A percentile compares a stretch with the other conserved stretches of the same genome.
These are phyloP conservation scores for Orthosia incerta DNA, from an alignment of 2,888 invertebrate genomes.

Conservation along the genomic window DNA sequence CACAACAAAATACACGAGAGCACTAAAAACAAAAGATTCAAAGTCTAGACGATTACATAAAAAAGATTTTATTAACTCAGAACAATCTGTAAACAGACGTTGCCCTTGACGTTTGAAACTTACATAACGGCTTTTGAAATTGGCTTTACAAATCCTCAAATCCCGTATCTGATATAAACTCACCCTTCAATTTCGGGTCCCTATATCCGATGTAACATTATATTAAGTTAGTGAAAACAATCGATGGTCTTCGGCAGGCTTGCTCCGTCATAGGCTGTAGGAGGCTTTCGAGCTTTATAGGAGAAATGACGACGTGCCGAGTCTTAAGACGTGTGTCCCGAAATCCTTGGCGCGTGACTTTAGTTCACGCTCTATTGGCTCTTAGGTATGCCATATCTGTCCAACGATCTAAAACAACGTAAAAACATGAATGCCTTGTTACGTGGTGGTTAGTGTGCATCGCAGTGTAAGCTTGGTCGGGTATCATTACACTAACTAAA, in stretches of 20 bases:
- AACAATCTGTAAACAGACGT: conserved; percentile 44
- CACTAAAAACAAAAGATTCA: conserved; percentile 14
- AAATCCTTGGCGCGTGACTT: conserved; percentile 88
- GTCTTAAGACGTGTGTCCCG: conserved; percentile 80
- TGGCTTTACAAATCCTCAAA: conserved; percentile 56
- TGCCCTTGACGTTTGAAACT: conserved; percentile 56
- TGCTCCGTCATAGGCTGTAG: conserved; percentile 30
- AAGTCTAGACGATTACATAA: conserved; percentile 20
- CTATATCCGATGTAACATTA: conserved; percentile 49
- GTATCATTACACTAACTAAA: conserved; percentile 52
- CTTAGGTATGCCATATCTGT: conserved; percentile 84
- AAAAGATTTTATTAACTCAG: conserved; percentile 34
- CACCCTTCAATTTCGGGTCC: conserved; percentile 54
- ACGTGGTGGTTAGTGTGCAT: conserved; percentile 66
- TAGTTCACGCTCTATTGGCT: conserved; percentile 85
- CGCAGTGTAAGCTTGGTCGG: conserved; percentile 59
- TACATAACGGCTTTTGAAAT: conserved; percentile 54
- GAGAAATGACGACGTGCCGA: conserved; percentile 61
- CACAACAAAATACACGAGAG: conserved; percentile 68
- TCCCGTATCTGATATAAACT: conserved; percentile 47
- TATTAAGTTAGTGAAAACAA: conserved; percentile 59
- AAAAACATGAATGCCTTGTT: conserved; percentile 77
- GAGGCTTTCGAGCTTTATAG: conserved; percentile 61
- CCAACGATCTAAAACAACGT: conserved; percentile 80
- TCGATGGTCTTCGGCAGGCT: conserved; percentile 45